Conservation (phyloP, 2,113 vertebrate genomes). For the Stigmatopora nigra region DNA sequence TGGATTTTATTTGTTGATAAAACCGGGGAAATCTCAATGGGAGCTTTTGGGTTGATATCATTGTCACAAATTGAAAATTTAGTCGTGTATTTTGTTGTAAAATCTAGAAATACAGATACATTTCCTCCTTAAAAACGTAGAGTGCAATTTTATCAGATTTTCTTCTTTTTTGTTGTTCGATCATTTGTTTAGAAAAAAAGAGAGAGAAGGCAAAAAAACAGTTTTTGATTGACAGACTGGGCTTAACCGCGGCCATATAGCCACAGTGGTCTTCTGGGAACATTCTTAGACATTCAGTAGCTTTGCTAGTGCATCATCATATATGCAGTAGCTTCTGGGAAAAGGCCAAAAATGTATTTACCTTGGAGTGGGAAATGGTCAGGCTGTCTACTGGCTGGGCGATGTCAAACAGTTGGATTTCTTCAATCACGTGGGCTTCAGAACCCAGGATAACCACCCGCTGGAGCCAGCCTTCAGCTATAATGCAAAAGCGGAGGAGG, state of each 20-base stretch:
- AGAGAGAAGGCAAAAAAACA: not conserved
- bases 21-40: not conserved
- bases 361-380: slow-evolving; percentile 82
- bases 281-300: slow-evolving; percentile 2
- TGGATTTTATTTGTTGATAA: not conserved
- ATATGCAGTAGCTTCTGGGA: not conserved
- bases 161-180: not conserved
- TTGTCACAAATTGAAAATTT: not conserved
- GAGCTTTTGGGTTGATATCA: not conserved
- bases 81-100: no score
- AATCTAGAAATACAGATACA: not conserved
- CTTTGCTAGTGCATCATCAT: not conserved
- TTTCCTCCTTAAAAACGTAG: not conserved
- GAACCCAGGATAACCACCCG: slow-evolving; percentile 80
- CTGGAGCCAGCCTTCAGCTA: slow-evolving; percentile 89
- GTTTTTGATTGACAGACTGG: not conserved
- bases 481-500: not conserved
- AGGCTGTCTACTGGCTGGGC: slow-evolving; percentile 83
- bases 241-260: not conserved
- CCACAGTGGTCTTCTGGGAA: not conserved
- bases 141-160: not conserved
- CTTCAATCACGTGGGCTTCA: slow-evolving; percentile 83
- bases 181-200: not conserved
- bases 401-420: slow-evolving; percentile 87
- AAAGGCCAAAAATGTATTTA: slow-evolving; percentile 40